A percentile compares a stretch with the other conserved stretches of the same genome.
Evolutionary conservation across 2,113 vertebrate genomes (phyloP).

Genomic region (Todiramphus chloris): DNA sequence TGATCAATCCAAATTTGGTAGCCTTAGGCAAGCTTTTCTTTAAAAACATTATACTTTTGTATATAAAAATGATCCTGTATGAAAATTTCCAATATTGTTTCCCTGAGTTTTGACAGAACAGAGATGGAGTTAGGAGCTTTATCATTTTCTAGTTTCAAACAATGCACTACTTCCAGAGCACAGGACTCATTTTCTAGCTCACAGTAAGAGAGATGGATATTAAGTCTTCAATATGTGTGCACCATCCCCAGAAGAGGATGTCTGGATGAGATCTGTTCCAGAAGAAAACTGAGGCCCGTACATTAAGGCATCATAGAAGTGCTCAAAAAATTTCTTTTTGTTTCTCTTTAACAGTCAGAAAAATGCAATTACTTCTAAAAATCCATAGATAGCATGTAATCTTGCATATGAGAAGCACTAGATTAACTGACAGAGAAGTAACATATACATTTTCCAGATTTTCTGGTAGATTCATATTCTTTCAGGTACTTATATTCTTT

Average conservation of each 20-base stretch:
- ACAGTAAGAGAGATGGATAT: neutral
- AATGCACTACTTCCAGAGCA: neutral
- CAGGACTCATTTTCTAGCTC: neutral
- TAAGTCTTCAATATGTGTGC: neutral
- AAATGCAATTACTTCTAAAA: neutral
- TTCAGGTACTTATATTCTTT: neutral
- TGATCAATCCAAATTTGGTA: neutral
- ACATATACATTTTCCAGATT: neutral
- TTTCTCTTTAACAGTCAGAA: neutral
- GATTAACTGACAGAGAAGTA: neutral
- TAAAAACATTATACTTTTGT: neutral
- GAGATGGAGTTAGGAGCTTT: neutral
- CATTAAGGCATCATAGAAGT: neutral
- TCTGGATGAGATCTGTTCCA: neutral
- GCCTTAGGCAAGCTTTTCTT: neutral
- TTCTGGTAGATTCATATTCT: neutral
- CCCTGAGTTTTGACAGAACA: neutral
- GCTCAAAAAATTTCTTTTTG: neutral
- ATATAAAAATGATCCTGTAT: neutral
- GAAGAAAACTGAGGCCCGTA: neutral
- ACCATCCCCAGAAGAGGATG: neutral
- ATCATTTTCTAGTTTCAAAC: slow-evolving; percentile 27
- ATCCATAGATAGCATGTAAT: neutral
- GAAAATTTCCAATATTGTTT: neutral
- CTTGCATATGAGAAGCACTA: neutral